Evolutionary conservation across 2,888 invertebrate species (phyloP).

Genomic region (Phrixothrix hirtus): DNA sequence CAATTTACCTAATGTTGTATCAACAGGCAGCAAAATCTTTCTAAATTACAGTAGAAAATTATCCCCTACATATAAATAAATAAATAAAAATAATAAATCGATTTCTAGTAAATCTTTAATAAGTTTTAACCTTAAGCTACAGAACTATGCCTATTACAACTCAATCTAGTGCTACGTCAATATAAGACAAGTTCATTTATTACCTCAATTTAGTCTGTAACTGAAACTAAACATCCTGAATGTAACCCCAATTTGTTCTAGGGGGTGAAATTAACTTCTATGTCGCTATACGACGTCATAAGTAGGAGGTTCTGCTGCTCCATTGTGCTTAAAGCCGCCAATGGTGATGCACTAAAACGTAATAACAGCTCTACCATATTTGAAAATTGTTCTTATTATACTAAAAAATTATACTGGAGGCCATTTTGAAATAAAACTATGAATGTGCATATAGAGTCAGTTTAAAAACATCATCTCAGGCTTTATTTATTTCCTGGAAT

Average conservation of each 20-base stretch:
- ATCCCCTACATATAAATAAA: too few species aligned
- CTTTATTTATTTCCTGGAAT: background rate
- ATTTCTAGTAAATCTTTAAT: too few species aligned
- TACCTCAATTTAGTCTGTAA: too few species aligned
- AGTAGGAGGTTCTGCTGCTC: conserved; percentile 40
- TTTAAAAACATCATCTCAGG: background rate
- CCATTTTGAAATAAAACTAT: conserved; percentile 47
- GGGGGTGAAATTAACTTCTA: conserved; percentile 19
- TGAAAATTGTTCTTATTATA: conserved; percentile 56
- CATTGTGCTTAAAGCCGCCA: conserved; percentile 42
- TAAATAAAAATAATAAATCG: too few species aligned
- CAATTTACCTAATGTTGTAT: too few species aligned
- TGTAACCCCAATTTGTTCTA: conserved; percentile 5
- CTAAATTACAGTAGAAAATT: too few species aligned
- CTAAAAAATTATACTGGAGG: conserved; percentile 48
- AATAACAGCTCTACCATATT: conserved; percentile 53
- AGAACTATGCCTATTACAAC: too few species aligned
- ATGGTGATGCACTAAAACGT: conserved; percentile 35
- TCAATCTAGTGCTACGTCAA: too few species aligned
- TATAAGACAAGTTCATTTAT: too few species aligned
- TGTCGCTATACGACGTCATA: conserved; percentile 30
- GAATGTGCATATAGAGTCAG: conserved; percentile 3
- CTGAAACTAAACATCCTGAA: conserved; percentile 1
- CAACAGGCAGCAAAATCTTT: too few species aligned
- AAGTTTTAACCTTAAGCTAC: too few species aligned